Base-by-base conservation (phyloP, 2,797 vertebrate genomes). In the Bovichtus diacanthus region DNA sequence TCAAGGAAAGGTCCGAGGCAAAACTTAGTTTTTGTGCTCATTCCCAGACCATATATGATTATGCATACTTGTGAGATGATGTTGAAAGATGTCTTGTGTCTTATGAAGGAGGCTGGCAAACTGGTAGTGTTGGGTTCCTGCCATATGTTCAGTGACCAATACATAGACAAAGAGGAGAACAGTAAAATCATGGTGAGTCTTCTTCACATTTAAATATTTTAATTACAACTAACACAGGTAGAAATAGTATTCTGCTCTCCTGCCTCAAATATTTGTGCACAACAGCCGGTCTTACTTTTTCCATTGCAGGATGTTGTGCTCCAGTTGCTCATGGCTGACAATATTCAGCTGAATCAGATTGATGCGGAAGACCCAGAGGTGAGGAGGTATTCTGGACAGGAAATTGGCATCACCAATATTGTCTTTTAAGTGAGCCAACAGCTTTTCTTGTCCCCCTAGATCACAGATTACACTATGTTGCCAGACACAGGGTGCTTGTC, bases 151-250 rank as follows among this genome's bases (percentile, higher is more conserved):
- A 96, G 92, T 83, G 98, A 99, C 87, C 97, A 98, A 7, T 99
- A 98, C 90, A 92, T 99, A 80, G 97, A 99, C 91, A 99, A 99
- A 93, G 98, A 99, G 92, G 98, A 99, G 93, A 99, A 99, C 68
- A 92, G 92, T 90, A 99, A 98, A 95, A 97, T 99, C 83, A 93
- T 97, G 96, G 98, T 98, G 80, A 95, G 95, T 75, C 10, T 4
- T 65, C 18, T 25, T 41, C 4, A 41, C 3, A 18, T 27, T 66
- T n/a, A 36, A 50, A 19, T 6, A 19, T 39, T 18, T 29, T n/a
- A n/a, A n/a, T n/a, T 23, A 46, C 12, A 25, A 10, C 11, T 16
- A 31, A 43, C 10, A 43, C 5, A 3, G 4, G 18, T 67, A 1
- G 16, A 31, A n/a, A n/a, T 4, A 12, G 1, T 23, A 10, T 49